Percentiles rank a stretch among this genome's conserved stretches.
Conservation (phyloP, 2,888 invertebrate species). For the Sinodicranocentrus sp. region DNA sequence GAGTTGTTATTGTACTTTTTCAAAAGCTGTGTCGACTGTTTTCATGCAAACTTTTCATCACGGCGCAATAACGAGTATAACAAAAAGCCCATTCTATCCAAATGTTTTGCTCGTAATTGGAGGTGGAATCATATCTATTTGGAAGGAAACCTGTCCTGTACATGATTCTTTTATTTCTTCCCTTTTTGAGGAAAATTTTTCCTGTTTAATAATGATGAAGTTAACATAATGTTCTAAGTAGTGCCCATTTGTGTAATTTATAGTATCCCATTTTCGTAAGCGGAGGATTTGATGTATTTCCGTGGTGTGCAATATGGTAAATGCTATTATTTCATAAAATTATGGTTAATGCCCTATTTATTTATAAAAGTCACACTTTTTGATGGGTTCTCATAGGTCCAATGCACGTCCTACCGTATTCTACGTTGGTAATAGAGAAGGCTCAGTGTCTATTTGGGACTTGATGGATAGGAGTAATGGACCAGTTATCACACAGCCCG, state of each 20-base stretch:
- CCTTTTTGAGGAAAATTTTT: not conserved
- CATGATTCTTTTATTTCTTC: not conserved
- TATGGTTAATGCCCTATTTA: not conserved
- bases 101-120: constrained; percentile 86
- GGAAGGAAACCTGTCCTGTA: constrained; percentile 66
- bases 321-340: not conserved
- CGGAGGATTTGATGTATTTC: constrained; percentile 65
- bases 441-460: constrained; percentile 90
- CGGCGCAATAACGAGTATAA: constrained; percentile 83
- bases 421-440: constrained; percentile 86
- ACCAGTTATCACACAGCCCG: constrained; percentile 83
- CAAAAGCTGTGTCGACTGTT: constrained; percentile 58
- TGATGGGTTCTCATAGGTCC: constrained; percentile 83
- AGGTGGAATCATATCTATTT: constrained; percentile 81
- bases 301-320: constrained; percentile 72
- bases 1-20: constrained; percentile 12
- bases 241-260: constrained; percentile 12
- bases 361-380: not conserved
- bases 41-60: constrained; percentile 82
- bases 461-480: constrained; percentile 85
- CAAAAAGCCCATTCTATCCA: constrained; percentile 83
- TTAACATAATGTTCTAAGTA: not conserved
- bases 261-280: constrained; percentile 72
- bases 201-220: not conserved
- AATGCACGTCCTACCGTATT: constrained; percentile 85